Evolutionary conservation across 2,113 vertebrate genomes (phyloP), one percentile per base, ranked within the genome.

Genomic region (Narcine bancroftii): DNA sequence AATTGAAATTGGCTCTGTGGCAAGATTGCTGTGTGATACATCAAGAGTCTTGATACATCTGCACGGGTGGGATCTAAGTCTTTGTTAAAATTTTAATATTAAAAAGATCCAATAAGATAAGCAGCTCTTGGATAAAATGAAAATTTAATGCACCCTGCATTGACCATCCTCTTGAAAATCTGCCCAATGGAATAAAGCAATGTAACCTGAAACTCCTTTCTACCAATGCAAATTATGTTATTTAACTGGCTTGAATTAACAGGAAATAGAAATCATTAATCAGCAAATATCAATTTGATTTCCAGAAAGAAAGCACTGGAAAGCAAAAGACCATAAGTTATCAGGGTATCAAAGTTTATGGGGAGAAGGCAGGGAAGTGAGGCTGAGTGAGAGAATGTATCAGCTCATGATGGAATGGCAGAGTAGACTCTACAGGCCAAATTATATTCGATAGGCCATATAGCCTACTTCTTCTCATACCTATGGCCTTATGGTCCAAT

Each of bases 171-270:
- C 66, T 87, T 24, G 81, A 87, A 45, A 36, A 87, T 60, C 33
- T 60, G 33, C 15, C 7, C 53, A 56, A 26, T 56, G 50, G 10
- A 53, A 50, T 87, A 60, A 87, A 63, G 36, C 53, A 87, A 60
- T 87, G 81, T 63, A 56, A 87, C 56, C 15, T 87, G 81, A 87
- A 87, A 60, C 81, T 87, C 29, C 6, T 87, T 63, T 60, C 29
- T 60, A n/a, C 56, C 53, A 87, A 87, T 87, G 81, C 53, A 87
- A 87, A 33, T 60, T 87, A 56, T 63, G 33, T 60, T n/a, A 56
- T 60, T 60, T 60, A 87, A 60, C 17, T 87, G 50, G 53, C 81
- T 17, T 87, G 50, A 7, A 63, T 91, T 65, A 66, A 6, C 21
- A 45, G 87, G 63, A 66, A 63, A 63, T 45, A 63, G 60, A 66